Base-by-base conservation (phyloP, 2,888 invertebrate genomes). In the Branchipolynoe longqiensis region DNA sequence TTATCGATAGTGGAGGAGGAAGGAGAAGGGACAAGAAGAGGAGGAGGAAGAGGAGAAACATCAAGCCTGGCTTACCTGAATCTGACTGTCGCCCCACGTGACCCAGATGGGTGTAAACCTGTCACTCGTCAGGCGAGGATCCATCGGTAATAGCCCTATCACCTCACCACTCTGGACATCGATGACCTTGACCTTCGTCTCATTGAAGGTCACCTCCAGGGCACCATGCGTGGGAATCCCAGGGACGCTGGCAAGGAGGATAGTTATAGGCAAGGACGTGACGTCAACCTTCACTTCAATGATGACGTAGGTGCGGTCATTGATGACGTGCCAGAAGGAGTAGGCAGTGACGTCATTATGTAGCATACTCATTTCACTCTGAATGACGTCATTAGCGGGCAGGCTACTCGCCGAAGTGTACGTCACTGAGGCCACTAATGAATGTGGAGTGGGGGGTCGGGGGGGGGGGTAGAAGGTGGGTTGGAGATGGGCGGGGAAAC, bases 21-120 rank as follows among this genome's bases (percentile, higher is more conserved):
- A n/a, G n/a, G n/a, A n/a, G n/a, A n/a, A n/a, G n/a, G n/a, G n/a
- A n/a, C n/a, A n/a, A n/a, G n/a, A n/a, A n/a, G n/a, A n/a, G n/a
- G n/a, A n/a, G n/a, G n/a, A n/a, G n/a, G n/a, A n/a, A n/a, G n/a
- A n/a, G n/a, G n/a, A n/a, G n/a, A n/a, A n/a, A n/a, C n/a, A n/a
- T n/a, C n/a, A n/a, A n/a, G n/a, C n/a, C n/a, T n/a, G n/a, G n/a
- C 69, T 38, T 14, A 69, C 69, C 69, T 69, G 8, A 6, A 69
- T 0, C 36, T 33, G 18, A 22, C 69, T 22, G 1, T 4, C 36
- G 18, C 12, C 36, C 69, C 69, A 69, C 3, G 36, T 69, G 25
- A 69, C 33, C 69, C 69, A 69, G 22, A 69, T 12, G 0, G 69
- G 36, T 22, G 33, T 69, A 38, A 69, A 69, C 36, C 14, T 69